Evolutionary conservation across 2,888 invertebrate genomes (phyloP), one percentile per base, ranked within the genome.

Genomic region (Cactoblastis cactorum): DNA sequence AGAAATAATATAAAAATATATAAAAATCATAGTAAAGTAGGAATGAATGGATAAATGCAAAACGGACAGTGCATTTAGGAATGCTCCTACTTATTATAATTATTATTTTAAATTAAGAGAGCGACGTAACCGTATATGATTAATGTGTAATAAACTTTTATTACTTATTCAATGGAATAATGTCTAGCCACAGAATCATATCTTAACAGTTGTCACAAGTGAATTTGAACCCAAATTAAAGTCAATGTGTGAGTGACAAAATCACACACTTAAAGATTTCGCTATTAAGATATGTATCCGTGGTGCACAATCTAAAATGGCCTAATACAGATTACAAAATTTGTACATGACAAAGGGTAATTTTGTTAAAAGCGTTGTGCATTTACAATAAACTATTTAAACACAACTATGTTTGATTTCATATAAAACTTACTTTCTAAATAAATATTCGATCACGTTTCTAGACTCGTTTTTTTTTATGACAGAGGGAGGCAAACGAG

Each of bases 11-110:
- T 62, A 70, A 73, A 73, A 77, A 69, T 67, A 71, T 74, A 65
- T 67, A 70, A 63, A 63, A 65, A n/a, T 60, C 54, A 65, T 65
- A 58, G 60, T 62, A 62, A 62, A 68, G 59, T 67, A 77, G 84
- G 83, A 85, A 85, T 84, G 80, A 74, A 76, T 69, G 58, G 65
- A 72, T 80, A 82, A 83, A 81, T 80, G 78, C 79, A 58, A 61
- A 64, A 62, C 66, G 62, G 53, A 65, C 15, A 28, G 56, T 65
- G 64, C 55, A 63, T 60, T 57, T 54, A 53, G 51, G 4, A 9
- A 39, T 39, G 39, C 32, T 39, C 28, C 18, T 39, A 14, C 28
- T 37, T 37, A 9, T 14, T 9, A 45, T 45, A 32, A 33, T 33
- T 9, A 15, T 35, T n/a, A 14, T 24, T 24, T 19, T n/a, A 32